A percentile compares a stretch with the other conserved stretches of the same genome.
Evolutionary conservation across 2,888 invertebrate genomes (phyloP).

Genomic region (Caenorhabditis becei): DNA sequence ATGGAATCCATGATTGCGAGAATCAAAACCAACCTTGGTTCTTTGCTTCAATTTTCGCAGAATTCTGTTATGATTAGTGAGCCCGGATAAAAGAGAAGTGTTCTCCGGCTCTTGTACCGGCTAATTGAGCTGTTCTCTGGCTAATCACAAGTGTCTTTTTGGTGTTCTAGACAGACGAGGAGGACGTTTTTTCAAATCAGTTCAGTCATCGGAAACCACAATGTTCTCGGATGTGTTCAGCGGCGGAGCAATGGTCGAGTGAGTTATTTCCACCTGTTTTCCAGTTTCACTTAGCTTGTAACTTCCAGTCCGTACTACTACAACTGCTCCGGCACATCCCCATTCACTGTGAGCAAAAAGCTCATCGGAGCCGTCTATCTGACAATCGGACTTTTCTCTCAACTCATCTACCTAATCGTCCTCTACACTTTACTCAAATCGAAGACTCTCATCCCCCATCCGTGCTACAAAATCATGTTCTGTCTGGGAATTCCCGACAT

Average conservation of each 20-base stretch:
- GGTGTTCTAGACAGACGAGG: not conserved
- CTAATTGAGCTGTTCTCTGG: conserved; percentile 16
- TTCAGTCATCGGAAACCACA: not conserved
- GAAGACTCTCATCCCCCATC: conserved; percentile 25
- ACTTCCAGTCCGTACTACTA: conserved; percentile 40
- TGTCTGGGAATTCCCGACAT: conserved; percentile 53
- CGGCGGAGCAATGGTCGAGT: conserved; percentile 23
- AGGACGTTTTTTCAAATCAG: not conserved
- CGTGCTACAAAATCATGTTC: conserved; percentile 62
- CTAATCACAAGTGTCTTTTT: conserved; percentile 13
- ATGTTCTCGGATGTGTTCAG: conserved; percentile 33
- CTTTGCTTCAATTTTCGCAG: conserved; percentile 35
- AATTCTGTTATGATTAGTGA: conserved; percentile 14
- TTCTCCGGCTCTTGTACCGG: not conserved
- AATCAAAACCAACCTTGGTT: not conserved
- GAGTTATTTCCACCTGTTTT: not conserved
- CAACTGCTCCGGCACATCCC: conserved; percentile 51
- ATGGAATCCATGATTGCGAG: conserved; percentile 1
- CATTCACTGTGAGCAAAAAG: conserved; percentile 21
- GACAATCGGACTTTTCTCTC: conserved; percentile 38
- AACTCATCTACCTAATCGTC: conserved; percentile 43
- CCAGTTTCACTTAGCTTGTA: not conserved
- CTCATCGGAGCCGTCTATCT: conserved; percentile 40
- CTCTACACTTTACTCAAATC: conserved; percentile 23
- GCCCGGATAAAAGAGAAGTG: conserved; percentile 7